These are phyloP conservation scores for Dicrurus megarhynchus DNA, from an alignment of 2,113 vertebrate species.

Conservation along the genomic window DNA sequence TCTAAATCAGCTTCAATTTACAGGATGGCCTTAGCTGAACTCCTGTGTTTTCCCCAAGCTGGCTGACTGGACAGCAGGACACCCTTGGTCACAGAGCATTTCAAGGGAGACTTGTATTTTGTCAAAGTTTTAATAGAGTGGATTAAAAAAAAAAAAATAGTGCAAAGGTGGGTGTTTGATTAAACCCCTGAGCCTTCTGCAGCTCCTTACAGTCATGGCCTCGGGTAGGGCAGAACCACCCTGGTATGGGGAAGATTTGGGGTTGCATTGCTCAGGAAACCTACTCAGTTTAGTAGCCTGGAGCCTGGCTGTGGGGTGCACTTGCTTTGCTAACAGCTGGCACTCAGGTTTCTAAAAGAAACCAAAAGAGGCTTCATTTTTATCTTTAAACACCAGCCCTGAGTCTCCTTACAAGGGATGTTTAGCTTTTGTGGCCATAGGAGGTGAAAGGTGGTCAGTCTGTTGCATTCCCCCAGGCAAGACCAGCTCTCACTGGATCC, in stretches of 20 bases:
- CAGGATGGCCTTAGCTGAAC: neutral
- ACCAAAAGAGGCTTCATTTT: neutral
- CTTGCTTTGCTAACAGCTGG: neutral
- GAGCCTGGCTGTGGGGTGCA: neutral
- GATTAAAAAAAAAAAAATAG: neutral
- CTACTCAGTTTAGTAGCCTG: neutral
- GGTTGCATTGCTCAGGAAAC: neutral
- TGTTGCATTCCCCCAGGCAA: neutral
- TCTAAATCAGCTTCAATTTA: neutral
- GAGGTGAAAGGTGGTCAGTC: neutral
- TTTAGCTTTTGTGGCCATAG: neutral
- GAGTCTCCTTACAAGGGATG: neutral
- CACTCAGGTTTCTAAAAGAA: neutral
- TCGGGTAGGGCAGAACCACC: rapidly evolving
- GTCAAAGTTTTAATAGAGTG: neutral
- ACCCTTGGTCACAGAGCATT: neutral
- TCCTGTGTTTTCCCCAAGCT: neutral
- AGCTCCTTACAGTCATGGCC: neutral
- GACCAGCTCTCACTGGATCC: neutral
- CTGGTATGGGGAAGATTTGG: neutral
- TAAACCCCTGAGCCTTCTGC: neutral
- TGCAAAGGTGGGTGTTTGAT: neutral
- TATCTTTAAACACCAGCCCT: neutral
- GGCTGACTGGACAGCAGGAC: neutral
- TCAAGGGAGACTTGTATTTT: neutral